Evolutionary conservation across 2,888 invertebrate genomes (phyloP), one percentile per base, ranked within the genome.

Genomic region (Agonopterix heracliana): DNA sequence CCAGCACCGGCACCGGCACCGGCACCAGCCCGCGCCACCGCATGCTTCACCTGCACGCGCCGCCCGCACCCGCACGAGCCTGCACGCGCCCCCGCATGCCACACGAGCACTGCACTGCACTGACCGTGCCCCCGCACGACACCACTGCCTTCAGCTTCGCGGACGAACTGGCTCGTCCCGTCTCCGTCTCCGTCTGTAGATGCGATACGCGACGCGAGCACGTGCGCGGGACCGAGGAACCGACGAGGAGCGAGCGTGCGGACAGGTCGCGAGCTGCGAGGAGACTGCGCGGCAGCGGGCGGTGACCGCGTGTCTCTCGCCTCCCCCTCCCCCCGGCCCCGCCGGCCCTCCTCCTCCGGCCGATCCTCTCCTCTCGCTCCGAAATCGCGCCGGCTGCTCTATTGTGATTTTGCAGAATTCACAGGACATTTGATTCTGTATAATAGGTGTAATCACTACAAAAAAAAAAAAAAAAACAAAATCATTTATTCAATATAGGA

Each of bases 71-170:
- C 52, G 47, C 52, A 61, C 75, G 92, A 92, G 54, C 49, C 54
- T 59, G 52, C 52, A 53, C 50, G 46, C 52, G 47, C 52, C 89
- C 68, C 63, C 92, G 91, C 2, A 91, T 48, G 48, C 55, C 47
- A 47, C 51, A 48, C 44, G 45, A 45, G 45, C 9, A n/a, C 42
- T 17, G 10, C 44, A 41, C 47, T 11, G 45, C 45, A 46, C 45
- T 40, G 35, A 34, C 46, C 55, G 45, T 43, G 35, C 35, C 26
- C 13, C 46, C 55, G 45, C 45, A 40, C 40, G 35, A 35, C 34
- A 12, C 34, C 42, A 17, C 44, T 38, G 34, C 43, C 7, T 38
- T 47, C 42, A 12, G 9, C 48, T 13, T 36, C 7, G n/a, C 12
- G 13, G 2, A 12, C 12, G 11, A 44, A 26, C 26, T 17, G 46